Evolutionary conservation across 2,113 vertebrate genomes (phyloP).

Genomic region (Macrotis lagotis): DNA sequence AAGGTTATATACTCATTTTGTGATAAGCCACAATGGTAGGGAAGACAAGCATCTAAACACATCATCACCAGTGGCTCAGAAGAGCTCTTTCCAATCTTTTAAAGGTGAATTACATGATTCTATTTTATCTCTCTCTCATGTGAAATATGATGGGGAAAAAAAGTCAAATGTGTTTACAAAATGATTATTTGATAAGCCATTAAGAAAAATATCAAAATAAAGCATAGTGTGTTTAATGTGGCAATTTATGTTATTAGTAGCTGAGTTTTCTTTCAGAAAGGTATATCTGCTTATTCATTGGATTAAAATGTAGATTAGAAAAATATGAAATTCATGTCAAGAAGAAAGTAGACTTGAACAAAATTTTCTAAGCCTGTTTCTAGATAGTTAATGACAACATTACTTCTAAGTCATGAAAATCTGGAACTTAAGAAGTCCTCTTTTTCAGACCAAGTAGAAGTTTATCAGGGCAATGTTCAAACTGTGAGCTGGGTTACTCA

Average conservation of each 20-base stretch:
- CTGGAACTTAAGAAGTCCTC: not conserved
- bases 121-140: constrained; percentile 25
- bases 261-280: constrained; percentile 69
- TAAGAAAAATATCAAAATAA: constrained; percentile 48
- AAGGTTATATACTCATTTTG: no score
- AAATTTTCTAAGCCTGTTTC: not conserved
- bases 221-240: constrained; percentile 45
- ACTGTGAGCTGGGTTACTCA: constrained; percentile 37
- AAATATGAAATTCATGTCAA: not conserved
- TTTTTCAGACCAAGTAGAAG: not conserved
- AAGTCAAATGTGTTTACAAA: constrained; percentile 58
- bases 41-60: constrained; percentile 42
- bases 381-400: not conserved
- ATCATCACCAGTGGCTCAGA: not conserved
- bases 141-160: not conserved
- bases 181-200: not conserved
- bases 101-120: not conserved
- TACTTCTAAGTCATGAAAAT: not conserved
- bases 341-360: not conserved
- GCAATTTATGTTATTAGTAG: constrained; percentile 42
- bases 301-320: not conserved
- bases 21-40: constrained; percentile 43
- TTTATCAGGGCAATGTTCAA: constrained; percentile 54
- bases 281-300: constrained; percentile 27
- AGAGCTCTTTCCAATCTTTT: not conserved